Evolutionary conservation across 2,888 invertebrate genomes (phyloP).

Genomic region (Fragum sueziense): DNA sequence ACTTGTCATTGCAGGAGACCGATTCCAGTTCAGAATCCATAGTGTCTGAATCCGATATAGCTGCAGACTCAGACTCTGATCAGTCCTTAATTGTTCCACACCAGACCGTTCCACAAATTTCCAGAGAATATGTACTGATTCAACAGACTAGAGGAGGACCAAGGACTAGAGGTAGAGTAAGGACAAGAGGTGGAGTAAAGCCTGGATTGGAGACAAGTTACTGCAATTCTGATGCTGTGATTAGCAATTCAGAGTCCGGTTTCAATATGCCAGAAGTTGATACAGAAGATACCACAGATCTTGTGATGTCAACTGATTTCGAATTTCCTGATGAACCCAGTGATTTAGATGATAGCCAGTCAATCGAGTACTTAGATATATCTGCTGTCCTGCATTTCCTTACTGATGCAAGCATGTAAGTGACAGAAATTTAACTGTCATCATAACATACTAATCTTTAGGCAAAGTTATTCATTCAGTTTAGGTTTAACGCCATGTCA

Average conservation of each 20-base stretch:
- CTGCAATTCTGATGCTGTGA: not conserved
- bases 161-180: not conserved
- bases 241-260: not conserved
- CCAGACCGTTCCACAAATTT: not conserved
- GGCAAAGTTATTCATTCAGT: no score
- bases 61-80: conserved; percentile 2
- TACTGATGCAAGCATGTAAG: no score
- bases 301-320: not conserved
- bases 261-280: not conserved
- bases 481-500: no score
- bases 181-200: not conserved
- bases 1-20: not conserved
- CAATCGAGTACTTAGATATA: no score
- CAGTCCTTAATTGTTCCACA: not conserved
- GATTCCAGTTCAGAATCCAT: not conserved
- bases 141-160: conserved; percentile 1
- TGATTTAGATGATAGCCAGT: no score
- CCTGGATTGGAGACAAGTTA: not conserved
- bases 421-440: no score
- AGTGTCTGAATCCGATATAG: not conserved
- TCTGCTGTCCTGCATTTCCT: no score
- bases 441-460: no score
- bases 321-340: not conserved
- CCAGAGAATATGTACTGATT: not conserved
- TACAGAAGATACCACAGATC: not conserved